Conservation (phyloP, 2,797 vertebrate genomes). For the Scolopax rusticola region DNA sequence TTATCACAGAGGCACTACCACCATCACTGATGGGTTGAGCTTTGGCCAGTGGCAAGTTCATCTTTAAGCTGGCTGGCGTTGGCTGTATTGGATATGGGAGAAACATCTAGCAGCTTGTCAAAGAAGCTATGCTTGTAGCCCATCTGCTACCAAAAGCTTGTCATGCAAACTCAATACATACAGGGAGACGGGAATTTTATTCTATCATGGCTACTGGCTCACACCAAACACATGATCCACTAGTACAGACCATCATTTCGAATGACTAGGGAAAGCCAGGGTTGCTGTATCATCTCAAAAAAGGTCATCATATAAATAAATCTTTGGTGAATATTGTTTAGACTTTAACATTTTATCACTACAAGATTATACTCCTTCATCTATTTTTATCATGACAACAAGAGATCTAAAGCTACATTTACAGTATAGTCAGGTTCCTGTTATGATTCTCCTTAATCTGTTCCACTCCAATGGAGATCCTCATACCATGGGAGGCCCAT, state of each 20-base stretch:
- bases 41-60: fast-evolving
- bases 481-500: neutral
- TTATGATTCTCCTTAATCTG: neutral
- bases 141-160: neutral
- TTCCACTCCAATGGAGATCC: neutral
- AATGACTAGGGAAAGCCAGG: neutral
- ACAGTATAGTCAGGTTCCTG: neutral
- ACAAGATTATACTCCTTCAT: neutral
- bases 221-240: neutral
- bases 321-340: neutral
- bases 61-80: neutral
- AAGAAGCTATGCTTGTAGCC: neutral
- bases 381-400: neutral
- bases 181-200: neutral
- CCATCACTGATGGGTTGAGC: neutral
- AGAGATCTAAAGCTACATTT: neutral
- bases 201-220: neutral
- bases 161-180: neutral
- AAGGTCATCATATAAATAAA: neutral
- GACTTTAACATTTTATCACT: neutral
- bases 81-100: neutral
- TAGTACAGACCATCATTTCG: neutral
- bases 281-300: neutral
- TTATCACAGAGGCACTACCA: neutral
- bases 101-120: neutral